Evolutionary conservation across 2,888 invertebrate species (phyloP).

Genomic region (Harpagoxenus sublaevis): DNA sequence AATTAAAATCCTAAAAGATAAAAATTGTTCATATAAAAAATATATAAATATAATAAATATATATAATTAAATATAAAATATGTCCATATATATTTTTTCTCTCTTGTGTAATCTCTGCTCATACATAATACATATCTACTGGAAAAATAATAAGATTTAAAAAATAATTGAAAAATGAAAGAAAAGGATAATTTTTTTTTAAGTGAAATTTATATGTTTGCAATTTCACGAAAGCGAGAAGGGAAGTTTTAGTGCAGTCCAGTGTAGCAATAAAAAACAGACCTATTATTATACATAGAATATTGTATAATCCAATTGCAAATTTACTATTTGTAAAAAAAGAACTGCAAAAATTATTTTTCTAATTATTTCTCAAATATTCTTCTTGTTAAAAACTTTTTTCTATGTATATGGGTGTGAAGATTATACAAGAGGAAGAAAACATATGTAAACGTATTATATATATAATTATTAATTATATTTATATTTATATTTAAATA

Average conservation of each 20-base stretch:
- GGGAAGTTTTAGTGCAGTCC: too few species aligned
- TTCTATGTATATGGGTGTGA: not conserved
- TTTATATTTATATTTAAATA: not conserved
- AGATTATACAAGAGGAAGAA: not conserved
- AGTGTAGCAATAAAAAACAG: too few species aligned
- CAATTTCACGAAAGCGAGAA: too few species aligned
- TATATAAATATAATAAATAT: constrained; percentile 1
- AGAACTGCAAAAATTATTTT: not conserved
- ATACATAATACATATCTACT: not conserved
- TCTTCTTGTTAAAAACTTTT: not conserved
- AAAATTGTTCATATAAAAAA: not conserved
- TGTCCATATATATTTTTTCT: not conserved
- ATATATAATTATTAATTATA: not conserved
- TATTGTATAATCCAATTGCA: not conserved
- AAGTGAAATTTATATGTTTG: too few species aligned
- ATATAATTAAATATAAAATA: constrained; percentile 1
- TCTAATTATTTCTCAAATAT: not conserved
- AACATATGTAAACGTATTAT: not conserved
- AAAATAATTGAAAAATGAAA: not conserved
- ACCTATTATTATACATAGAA: not conserved
- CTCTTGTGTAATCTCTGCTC: not conserved
- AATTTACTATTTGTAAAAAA: not conserved
- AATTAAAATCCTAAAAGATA: not conserved
- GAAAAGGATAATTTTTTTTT: not conserved
- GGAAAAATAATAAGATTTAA: not conserved